Conservation (phyloP, 2,888 invertebrate species). For the Monopis laevigella region DNA sequence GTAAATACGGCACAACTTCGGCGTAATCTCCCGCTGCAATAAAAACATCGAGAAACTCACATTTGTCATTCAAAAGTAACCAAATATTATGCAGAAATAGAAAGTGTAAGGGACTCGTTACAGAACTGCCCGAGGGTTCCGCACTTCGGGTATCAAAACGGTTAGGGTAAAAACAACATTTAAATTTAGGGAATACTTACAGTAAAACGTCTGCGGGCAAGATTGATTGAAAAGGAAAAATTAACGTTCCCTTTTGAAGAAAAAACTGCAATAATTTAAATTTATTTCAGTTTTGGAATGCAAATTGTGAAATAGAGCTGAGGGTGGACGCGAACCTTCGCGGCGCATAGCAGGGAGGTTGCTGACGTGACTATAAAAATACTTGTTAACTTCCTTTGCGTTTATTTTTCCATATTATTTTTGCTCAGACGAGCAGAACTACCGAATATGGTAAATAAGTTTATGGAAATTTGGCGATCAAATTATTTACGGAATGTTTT, state of each 20-base stretch:
- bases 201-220: constrained; percentile 5
- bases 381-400: too few relatives aligned
- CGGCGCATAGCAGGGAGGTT: too few relatives aligned
- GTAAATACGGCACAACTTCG: constrained; percentile 7
- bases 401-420: too few relatives aligned
- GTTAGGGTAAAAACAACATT: background rate
- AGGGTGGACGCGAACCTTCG: constrained; percentile 25
- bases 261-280: constrained; percentile 50
- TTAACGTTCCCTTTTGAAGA: constrained; percentile 36
- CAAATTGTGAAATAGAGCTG: constrained; percentile 63
- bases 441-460: too few relatives aligned
- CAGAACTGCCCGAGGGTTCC: constrained; percentile 2
- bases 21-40: constrained; percentile 9
- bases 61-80: constrained; percentile 14
- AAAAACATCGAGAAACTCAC: constrained; percentile 13
- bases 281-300: constrained; percentile 61
- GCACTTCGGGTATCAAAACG: constrained; percentile 9
- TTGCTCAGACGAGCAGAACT: too few relatives aligned
- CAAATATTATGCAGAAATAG: constrained; percentile 13
- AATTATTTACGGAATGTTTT: too few relatives aligned
- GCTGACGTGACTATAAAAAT: too few relatives aligned
- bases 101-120: constrained; percentile 9
- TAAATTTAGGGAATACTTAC: constrained; percentile 6
- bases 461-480: too few relatives aligned
- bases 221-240: constrained; percentile 36